Base-by-base conservation (phyloP, 2,113 vertebrate genomes). In the Pterocles orientalis region DNA sequence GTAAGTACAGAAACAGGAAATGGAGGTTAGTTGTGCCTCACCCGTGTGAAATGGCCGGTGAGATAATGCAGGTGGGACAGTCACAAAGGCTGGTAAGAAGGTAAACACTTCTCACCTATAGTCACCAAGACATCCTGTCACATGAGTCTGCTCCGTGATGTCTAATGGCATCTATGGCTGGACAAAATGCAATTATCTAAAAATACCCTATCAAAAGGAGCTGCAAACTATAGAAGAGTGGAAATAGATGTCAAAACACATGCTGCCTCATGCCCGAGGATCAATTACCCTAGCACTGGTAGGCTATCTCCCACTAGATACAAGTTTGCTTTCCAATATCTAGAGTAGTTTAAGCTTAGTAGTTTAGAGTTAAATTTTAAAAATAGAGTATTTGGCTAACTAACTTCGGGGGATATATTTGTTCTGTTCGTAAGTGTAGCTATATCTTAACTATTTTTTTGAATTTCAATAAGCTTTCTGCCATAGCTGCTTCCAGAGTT, bases 51-150 rank as follows among this genome's bases (percentile, higher is more conserved):
- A 64, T 65, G 72, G 16, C 3, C 0, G 60, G 39, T 92, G 94
- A 95, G 70, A 61, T 95, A 82, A 94, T 65, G 66, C 61, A 82
- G 77, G 69, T 86, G 81, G 92, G 93, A 91, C 76, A 14, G 50
- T 25, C 34, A 36, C 65, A 28, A 56, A 25, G 33, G 47, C 82
- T 81, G 18, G 19, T 23, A 24, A 29, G 60, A 31, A 76, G 84
- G 70, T 31, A 17, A 82, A 39, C 33, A 7, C 41, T 73, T 80
- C 79, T 60, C 3, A 3, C 48, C 48, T 18, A 0, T 16, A 48
- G 60, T 78, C 79, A 72, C 53, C 56, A 69, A 79, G 56, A 72
- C 68, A 72, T 8, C 58, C 88, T 68, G 86, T 75, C 51, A 57
- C 41, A 6, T 1, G 15, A 8, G 33, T 31, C 61, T 3, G 9